Evolutionary conservation across 1,140 invertebrate species (phyloP).

Genomic region (Hypsibius dujardini): DNA sequence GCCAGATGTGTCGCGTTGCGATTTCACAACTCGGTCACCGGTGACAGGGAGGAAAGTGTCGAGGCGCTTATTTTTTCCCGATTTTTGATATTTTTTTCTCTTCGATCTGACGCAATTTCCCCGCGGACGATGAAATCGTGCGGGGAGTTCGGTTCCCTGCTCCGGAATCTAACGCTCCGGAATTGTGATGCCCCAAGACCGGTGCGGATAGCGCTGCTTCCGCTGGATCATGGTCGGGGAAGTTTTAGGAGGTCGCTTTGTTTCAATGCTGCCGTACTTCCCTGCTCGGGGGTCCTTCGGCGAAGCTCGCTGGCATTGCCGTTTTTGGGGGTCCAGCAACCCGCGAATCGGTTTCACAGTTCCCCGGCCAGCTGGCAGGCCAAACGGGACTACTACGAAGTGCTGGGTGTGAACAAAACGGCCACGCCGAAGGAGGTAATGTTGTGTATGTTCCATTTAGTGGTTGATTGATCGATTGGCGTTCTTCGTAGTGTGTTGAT

Average conservation of each 20-base stretch:
- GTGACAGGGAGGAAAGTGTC: too few species aligned
- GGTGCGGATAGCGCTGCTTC: neutral
- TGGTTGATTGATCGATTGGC: too few species aligned
- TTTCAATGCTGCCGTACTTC: neutral
- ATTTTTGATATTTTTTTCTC: too few species aligned
- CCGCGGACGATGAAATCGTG: constrained; percentile 4
- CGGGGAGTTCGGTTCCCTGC: neutral
- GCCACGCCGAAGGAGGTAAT: constrained; percentile 74
- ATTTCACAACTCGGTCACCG: too few species aligned
- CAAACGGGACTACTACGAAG: constrained; percentile 75
- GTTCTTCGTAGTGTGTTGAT: too few species aligned
- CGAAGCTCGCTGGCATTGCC: neutral
- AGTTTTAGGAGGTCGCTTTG: neutral
- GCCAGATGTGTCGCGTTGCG: too few species aligned
- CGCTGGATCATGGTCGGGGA: neutral
- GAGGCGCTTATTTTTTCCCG: too few species aligned
- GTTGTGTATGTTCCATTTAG: too few species aligned
- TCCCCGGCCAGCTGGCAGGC: constrained; percentile 12
- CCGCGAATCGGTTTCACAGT: constrained; percentile 16
- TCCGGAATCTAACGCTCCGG: neutral
- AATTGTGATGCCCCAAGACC: neutral
- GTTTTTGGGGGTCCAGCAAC: too few species aligned
- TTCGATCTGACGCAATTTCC: too few species aligned
- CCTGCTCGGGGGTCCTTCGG: neutral
- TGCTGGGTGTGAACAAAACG: constrained; percentile 75